phyloP scores from a whole-genome alignment of 2,113 vertebrate genomes.

The Notothenia coriiceps region DNA sequence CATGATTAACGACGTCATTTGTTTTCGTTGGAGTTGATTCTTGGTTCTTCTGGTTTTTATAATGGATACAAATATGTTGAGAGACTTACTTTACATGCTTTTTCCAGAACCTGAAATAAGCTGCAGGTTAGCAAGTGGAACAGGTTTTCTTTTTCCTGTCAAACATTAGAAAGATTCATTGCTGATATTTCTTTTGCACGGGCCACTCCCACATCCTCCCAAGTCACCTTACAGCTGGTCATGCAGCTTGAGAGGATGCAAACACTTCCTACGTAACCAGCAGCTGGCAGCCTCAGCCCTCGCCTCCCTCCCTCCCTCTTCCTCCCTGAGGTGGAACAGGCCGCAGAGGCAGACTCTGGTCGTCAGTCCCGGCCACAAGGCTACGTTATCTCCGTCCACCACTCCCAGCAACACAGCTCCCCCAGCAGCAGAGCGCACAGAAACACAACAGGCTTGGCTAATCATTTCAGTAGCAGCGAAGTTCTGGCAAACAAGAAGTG shows the following conservation, averaged over 20 bases:
- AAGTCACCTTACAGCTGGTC: constrained; percentile 76
- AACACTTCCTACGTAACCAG: constrained; percentile 78
- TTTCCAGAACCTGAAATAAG: not conserved
- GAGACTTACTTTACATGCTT: not conserved
- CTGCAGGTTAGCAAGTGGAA: not conserved
- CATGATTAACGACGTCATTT: constrained; percentile 47
- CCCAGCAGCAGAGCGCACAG: constrained; percentile 44
- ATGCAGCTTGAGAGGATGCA: constrained; percentile 71
- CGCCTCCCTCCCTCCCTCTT: constrained; percentile 68
- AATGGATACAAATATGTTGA: constrained; percentile 8
- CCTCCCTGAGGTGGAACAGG: constrained; percentile 71
- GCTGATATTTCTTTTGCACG: constrained; percentile 34
- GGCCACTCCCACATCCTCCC: constrained; percentile 75
- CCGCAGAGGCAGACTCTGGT: constrained; percentile 58
- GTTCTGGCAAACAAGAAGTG: constrained; percentile 57
- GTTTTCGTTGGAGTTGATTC: constrained; percentile 34
- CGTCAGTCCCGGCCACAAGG: constrained; percentile 60
- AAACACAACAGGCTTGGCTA: constrained; percentile 51
- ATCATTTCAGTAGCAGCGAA: constrained; percentile 63
- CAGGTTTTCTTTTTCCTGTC: constrained; percentile 4
- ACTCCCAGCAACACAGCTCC: constrained; percentile 68
- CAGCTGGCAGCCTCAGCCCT: constrained; percentile 50
- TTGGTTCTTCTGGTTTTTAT: constrained; percentile 19
- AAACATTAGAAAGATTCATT: constrained; percentile 16
- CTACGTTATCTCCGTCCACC: constrained; percentile 74